Evolutionary conservation across 2,797 vertebrate species (phyloP).

Genomic region (Hozukius guyotensis): DNA sequence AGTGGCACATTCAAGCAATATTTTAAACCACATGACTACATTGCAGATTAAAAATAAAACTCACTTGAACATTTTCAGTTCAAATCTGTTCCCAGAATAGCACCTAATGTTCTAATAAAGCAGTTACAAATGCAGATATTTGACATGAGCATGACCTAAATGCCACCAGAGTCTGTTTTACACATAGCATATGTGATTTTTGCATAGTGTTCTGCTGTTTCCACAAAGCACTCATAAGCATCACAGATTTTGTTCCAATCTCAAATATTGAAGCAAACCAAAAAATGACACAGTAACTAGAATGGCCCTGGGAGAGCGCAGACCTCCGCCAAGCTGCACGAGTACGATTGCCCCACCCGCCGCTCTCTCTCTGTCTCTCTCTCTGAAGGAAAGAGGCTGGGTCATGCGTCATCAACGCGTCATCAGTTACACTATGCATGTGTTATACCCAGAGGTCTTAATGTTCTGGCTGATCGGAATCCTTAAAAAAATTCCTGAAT

Average conservation of each 20-base stretch:
- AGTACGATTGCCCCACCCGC: no score
- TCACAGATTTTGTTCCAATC: background rate
- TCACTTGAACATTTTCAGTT: background rate
- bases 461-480: no score
- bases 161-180: background rate
- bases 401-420: no score
- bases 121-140: background rate
- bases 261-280: background rate
- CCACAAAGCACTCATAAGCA: background rate
- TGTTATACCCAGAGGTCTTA: no score
- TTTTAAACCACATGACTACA: background rate
- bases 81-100: background rate
- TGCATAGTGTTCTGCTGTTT: background rate
- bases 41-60: constrained; percentile 2
- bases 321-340: no score
- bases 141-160: background rate
- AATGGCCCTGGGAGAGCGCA: no score
- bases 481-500: no score
- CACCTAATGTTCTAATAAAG: background rate
- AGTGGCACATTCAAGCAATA: background rate
- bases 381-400: no score
- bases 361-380: no score
- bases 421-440: no score
- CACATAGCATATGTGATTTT: background rate
- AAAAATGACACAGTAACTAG: background rate